A percentile compares a stretch with the other conserved stretches of the same genome.
phyloP scores from a whole-genome alignment of 1,140 invertebrate species.

The Pseudachorutes palmiensis region DNA sequence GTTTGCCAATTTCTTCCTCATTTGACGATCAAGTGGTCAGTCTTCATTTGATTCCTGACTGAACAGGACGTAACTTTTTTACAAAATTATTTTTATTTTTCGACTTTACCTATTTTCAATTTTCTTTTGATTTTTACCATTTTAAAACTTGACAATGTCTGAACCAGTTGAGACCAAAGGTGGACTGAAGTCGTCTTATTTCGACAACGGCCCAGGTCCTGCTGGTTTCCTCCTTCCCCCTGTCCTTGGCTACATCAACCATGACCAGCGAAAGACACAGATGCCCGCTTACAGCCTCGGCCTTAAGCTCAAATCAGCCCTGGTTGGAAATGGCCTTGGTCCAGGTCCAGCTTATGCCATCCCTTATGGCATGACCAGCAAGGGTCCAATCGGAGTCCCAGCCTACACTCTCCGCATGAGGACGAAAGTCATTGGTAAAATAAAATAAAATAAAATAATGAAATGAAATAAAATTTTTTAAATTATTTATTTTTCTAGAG shows the following conservation, averaged over 20 bases:
- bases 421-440: conserved; percentile 24
- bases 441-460: not conserved
- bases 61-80: not conserved
- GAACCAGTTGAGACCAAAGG: conserved; percentile 2
- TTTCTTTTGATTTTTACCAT: not conserved
- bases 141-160: not conserved
- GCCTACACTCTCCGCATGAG: conserved; percentile 16
- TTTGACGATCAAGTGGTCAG: too few species aligned
- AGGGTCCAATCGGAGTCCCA: conserved; percentile 18
- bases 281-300: conserved; percentile 31
- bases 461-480: not conserved
- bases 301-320: conserved; percentile 18
- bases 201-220: conserved; percentile 29
- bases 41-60: too few species aligned
- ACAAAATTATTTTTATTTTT: too few species aligned
- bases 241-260: conserved; percentile 22
- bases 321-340: conserved; percentile 17
- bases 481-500: conserved; percentile 17
- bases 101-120: too few species aligned
- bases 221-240: conserved; percentile 28
- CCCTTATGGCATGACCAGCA: conserved; percentile 30
- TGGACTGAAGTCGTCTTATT: conserved; percentile 6
- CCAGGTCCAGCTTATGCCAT: conserved; percentile 32
- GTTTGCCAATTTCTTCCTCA: too few species aligned
- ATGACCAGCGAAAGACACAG: conserved; percentile 25